These are phyloP conservation scores for Lampris megalopsis DNA, from an alignment of 2,113 vertebrate species.

Conservation along the genomic window DNA sequence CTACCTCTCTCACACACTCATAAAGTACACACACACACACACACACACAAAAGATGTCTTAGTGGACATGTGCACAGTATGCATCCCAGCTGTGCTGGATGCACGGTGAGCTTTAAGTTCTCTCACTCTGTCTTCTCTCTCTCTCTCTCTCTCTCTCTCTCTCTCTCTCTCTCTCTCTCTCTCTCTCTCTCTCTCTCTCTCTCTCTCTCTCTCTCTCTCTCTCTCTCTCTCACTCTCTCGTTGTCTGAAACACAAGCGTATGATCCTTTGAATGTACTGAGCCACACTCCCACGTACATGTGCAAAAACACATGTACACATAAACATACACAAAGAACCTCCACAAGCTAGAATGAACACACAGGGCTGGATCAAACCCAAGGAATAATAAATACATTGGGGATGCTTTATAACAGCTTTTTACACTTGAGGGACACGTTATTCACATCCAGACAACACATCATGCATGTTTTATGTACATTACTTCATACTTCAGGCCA, in stretches of 20 bases:
- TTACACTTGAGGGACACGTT: conserved; percentile 41
- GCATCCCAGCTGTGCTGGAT: background rate
- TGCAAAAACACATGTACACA: background rate
- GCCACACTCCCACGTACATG: background rate
- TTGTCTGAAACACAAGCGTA: conserved; percentile 21
- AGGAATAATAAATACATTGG: conserved; percentile 20
- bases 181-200: conserved; percentile 1
- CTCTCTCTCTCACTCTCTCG: conserved; percentile 1
- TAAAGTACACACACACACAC: conserved; percentile 7
- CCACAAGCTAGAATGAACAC: conserved; percentile 13
- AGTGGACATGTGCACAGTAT: conserved; percentile 6
- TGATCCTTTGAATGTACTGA: conserved; percentile 27
- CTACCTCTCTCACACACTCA: conserved; percentile 27
- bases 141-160: background rate
- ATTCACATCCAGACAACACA: conserved; percentile 24
- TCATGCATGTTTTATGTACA: conserved; percentile 13
- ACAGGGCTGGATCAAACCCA: background rate
- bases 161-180: conserved; percentile 4
- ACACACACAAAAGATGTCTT: background rate
- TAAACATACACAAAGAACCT: conserved; percentile 6
- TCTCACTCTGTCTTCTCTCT: background rate
- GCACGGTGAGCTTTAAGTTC: background rate
- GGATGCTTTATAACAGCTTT: conserved; percentile 29
- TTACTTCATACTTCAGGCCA: conserved; percentile 20
- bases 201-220: background rate